Evolutionary conservation across 2,888 invertebrate species (phyloP).

Genomic region (Scaptodrosophila latifasciaeformis): DNA sequence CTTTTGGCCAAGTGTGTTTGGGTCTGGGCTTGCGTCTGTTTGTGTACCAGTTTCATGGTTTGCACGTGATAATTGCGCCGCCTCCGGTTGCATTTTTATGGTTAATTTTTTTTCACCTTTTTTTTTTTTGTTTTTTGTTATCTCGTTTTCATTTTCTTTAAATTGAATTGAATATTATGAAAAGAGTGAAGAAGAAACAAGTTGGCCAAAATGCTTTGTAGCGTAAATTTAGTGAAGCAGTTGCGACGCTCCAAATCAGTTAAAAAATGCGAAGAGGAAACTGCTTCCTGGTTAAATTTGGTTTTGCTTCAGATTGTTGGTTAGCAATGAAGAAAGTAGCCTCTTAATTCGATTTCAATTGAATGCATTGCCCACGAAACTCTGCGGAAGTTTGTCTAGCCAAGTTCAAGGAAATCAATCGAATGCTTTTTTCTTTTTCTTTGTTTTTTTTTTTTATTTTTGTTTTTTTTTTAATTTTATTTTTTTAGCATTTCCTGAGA

Average conservation of each 20-base stretch:
- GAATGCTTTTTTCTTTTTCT: too few species aligned
- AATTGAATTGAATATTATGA: constrained; percentile 23
- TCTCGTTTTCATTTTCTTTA: constrained; percentile 46
- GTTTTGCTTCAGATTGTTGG: too few species aligned
- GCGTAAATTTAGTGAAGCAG: constrained; percentile 41
- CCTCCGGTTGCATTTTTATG: constrained; percentile 30
- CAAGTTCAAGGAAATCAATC: too few species aligned
- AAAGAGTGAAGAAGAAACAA: too few species aligned
- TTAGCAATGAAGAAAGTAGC: too few species aligned
- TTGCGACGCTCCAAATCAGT: constrained; percentile 17
- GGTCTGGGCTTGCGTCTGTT: background rate
- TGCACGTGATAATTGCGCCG: constrained; percentile 57
- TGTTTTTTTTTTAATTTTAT: too few species aligned
- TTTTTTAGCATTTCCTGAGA: too few species aligned
- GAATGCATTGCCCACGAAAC: too few species aligned
- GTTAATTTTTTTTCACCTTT: constrained; percentile 25
- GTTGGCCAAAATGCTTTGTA: constrained; percentile 43
- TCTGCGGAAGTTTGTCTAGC: too few species aligned
- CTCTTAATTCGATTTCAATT: too few species aligned
- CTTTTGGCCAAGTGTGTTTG: too few species aligned
- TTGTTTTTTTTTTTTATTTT: too few species aligned
- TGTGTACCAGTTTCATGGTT: constrained; percentile 46
- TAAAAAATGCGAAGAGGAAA: constrained; percentile 39
- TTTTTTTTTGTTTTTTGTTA: constrained; percentile 26
- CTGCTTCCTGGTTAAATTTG: constrained; percentile 53